A percentile compares a stretch with the other conserved stretches of the same genome.
Conservation (phyloP, 1,140 invertebrate species). For the honey bee (Apis mellifera) region Amel_HAv3.1 CM009931.2:3938501-3939000, state of each 20-base stretch:
- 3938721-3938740: neutral
- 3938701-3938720: constrained; percentile 20
- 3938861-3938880: neutral
- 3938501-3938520: constrained; percentile 3
- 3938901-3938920: too few relatives aligned
- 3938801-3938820: neutral
- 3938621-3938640: constrained; percentile 56
- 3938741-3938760: constrained; percentile 5
- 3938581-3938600: constrained; percentile 40
- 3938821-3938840: too few relatives aligned
- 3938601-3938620: constrained; percentile 55
- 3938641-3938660: constrained; percentile 50
- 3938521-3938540: neutral
- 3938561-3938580: constrained; percentile 47
- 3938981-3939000: neutral
- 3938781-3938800: neutral
- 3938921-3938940: too few relatives aligned
- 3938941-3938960: too few relatives aligned
- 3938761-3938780: neutral
- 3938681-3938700: constrained; percentile 27
- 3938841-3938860: neutral
- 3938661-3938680: constrained; percentile 30
- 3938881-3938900: too few relatives aligned
- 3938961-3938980: too few relatives aligned
- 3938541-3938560: constrained; percentile 42